Evolutionary conservation across 53 echinoderm and acorn worm species (phyloP).

Genomic region (Henricia sp.): DNA sequence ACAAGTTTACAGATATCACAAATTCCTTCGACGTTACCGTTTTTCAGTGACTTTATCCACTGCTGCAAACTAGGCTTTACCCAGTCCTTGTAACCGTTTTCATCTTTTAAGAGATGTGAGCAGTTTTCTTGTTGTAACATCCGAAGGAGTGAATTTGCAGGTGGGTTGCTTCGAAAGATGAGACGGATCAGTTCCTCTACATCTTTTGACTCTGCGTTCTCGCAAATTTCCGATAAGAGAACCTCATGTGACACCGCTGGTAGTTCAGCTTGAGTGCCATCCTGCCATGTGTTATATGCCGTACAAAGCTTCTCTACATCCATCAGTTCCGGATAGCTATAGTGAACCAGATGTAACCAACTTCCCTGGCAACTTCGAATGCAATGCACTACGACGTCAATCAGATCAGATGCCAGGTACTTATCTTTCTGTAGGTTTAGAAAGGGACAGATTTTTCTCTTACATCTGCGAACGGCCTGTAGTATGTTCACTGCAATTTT

Average conservation of each 20-base stretch:
- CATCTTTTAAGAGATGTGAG: conserved; percentile 3
- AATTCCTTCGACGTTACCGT: neutral
- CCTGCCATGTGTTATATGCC: neutral
- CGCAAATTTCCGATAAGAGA: conserved; percentile 1
- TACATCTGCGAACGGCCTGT: neutral
- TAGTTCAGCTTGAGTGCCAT: neutral
- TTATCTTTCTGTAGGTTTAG: neutral
- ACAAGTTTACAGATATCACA: conserved; percentile 30
- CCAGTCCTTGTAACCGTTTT: conserved; percentile 28
- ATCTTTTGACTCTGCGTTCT: neutral
- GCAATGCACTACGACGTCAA: neutral
- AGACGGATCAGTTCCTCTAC: neutral
- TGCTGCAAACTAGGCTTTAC: conserved; percentile 6
- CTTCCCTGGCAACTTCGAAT: neutral
- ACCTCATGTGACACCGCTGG: neutral
- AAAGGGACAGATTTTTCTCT: neutral
- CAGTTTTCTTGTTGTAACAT: neutral
- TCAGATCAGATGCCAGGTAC: neutral
- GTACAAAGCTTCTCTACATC: conserved; percentile 11
- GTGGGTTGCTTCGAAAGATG: conserved; percentile 27
- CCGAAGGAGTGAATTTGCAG: conserved; percentile 3
- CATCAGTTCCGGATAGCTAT: neutral
- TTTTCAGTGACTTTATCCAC: conserved; percentile 13
- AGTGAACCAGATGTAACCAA: conserved; percentile 35
- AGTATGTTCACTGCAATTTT: neutral